Conservation (phyloP, 1,140 invertebrate genomes). For the Littorina saxatilis region DNA sequence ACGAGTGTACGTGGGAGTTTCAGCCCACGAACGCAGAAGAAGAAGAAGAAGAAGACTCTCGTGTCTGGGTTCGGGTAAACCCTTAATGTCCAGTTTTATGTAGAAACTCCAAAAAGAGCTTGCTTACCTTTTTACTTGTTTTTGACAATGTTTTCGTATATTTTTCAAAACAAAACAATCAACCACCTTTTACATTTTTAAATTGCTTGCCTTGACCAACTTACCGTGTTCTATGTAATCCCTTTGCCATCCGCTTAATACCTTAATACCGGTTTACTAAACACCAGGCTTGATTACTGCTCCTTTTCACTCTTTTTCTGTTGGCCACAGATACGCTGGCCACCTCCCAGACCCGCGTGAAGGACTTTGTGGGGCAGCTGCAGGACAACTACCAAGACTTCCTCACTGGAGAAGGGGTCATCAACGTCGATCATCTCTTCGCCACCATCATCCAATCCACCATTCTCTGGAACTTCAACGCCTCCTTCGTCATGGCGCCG, state of each 20-base stretch:
- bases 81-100: background rate
- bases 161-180: no score
- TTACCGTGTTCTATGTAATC: no score
- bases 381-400: conserved; percentile 34
- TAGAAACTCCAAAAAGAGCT: no score
- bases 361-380: conserved; percentile 33
- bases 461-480: conserved; percentile 42
- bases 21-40: no score
- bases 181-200: no score
- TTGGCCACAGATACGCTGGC: conserved; percentile 36
- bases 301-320: no score
- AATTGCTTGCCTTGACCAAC: no score
- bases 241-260: no score
- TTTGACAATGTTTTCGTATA: background rate
- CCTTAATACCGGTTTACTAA: no score
- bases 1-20: no score
- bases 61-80: background rate
- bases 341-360: conserved; percentile 31
- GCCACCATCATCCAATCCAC: conserved; percentile 28
- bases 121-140: no score
- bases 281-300: no score
- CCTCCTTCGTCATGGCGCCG: background rate
- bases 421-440: conserved; percentile 35
- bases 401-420: background rate
- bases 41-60: background rate